phyloP scores from a whole-genome alignment of 2,888 invertebrate genomes.

The Melieria crassipennis region DNA sequence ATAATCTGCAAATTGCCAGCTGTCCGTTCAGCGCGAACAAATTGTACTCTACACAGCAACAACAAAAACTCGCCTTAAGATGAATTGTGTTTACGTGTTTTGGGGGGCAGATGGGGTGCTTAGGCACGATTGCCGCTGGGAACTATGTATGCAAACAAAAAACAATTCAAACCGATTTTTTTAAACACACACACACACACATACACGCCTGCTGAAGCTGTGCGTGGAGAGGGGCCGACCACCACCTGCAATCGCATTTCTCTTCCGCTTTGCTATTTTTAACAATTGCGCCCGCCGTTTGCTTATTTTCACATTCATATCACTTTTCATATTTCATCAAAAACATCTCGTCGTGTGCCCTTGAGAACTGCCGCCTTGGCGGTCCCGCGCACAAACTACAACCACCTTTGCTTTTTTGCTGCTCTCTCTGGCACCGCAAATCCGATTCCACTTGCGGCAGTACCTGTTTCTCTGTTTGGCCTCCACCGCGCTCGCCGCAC shows the following conservation, averaged over 20 bases:
- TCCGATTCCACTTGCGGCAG: slow-evolving; percentile 6
- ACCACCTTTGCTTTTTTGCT: background rate
- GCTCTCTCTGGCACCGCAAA: background rate
- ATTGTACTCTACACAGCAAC: too few relatives aligned
- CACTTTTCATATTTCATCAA: background rate
- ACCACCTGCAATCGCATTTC: background rate
- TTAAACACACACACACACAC: too few relatives aligned
- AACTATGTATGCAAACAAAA: too few relatives aligned
- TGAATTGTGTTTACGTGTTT: too few relatives aligned
- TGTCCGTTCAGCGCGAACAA: too few relatives aligned
- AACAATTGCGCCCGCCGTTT: background rate
- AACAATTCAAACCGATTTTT: too few relatives aligned
- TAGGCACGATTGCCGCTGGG: too few relatives aligned
- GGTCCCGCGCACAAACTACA: background rate
- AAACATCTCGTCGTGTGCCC: slow-evolving; percentile 10
- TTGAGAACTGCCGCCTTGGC: background rate
- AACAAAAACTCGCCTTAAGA: too few relatives aligned
- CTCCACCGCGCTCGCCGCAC: too few relatives aligned
- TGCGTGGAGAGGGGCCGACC: background rate
- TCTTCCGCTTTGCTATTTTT: background rate
- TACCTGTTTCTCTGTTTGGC: slow-evolving; percentile 9
- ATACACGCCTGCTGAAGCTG: background rate
- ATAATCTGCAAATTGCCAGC: too few relatives aligned
- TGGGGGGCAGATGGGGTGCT: too few relatives aligned
- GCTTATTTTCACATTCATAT: background rate